phyloP scores from a whole-genome alignment of 92 coral and sea anemone species.

The Palythoa heliodiscus region DNA sequence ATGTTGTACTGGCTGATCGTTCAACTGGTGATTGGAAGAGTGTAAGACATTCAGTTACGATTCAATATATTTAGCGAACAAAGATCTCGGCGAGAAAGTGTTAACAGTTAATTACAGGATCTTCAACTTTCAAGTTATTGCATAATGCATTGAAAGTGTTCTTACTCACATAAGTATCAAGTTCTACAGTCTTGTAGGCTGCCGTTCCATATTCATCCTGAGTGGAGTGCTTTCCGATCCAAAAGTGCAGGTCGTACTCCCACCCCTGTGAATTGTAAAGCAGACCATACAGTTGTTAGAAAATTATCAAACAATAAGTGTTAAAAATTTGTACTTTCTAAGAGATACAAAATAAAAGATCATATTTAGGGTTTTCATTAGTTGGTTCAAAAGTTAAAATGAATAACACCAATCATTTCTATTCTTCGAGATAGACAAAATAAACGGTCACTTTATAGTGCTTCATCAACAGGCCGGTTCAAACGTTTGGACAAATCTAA shows the following conservation, averaged over 20 bases:
- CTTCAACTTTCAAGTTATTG: too few species aligned
- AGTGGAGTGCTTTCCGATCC: slow-evolving; percentile 87
- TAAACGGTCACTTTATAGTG: too few species aligned
- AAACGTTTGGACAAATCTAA: too few species aligned
- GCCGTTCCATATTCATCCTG: slow-evolving; percentile 98
- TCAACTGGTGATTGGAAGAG: slow-evolving; percentile 49
- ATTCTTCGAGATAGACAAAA: too few species aligned
- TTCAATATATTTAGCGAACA: neutral
- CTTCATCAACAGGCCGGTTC: too few species aligned
- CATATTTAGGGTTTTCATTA: neutral
- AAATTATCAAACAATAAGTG: neutral
- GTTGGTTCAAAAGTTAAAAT: neutral
- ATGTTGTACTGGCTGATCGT: slow-evolving; percentile 86
- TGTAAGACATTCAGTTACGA: neutral
- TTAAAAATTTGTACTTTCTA: neutral
- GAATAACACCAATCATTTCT: too few species aligned
- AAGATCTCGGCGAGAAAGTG: too few species aligned
- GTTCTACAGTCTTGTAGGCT: slow-evolving; percentile 92
- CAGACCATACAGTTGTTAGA: neutral
- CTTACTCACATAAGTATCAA: slow-evolving; percentile 83
- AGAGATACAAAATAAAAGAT: neutral
- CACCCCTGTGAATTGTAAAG: slow-evolving; percentile 40
- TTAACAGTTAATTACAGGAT: too few species aligned
- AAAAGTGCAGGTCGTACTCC: slow-evolving; percentile 91
- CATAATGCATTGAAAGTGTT: too few species aligned